A percentile compares a stretch with the other conserved stretches of the same genome.
phyloP scores from a whole-genome alignment of 2,797 vertebrate genomes.

The Tragelaphus eurycerus region DNA sequence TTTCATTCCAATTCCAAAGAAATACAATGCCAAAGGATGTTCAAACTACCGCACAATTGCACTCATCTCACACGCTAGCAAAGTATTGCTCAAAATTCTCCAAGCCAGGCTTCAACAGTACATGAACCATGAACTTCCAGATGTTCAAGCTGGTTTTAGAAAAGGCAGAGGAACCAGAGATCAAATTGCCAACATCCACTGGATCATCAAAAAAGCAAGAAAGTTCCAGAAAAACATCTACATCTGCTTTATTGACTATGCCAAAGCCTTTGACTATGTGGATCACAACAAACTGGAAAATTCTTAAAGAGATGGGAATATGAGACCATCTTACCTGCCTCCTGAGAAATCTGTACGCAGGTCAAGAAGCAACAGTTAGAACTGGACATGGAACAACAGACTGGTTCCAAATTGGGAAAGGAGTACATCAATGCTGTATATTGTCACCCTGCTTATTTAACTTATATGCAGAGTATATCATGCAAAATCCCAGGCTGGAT shows the following conservation, averaged over 20 bases:
- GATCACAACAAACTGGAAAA: background rate
- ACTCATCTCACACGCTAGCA: background rate
- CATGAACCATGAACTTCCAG: background rate
- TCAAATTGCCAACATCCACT: background rate
- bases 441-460: background rate
- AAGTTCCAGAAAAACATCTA: background rate
- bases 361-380: background rate
- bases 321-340: background rate
- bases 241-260: background rate
- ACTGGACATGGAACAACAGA: background rate
- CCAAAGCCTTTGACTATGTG: background rate
- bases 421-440: background rate
- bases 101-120: background rate
- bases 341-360: background rate
- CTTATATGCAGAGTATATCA: background rate
- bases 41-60: background rate
- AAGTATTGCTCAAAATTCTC: background rate
- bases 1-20: background rate
- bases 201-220: background rate
- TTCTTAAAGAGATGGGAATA: background rate
- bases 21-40: background rate
- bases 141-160: background rate
- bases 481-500: background rate
- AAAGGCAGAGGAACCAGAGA: background rate
- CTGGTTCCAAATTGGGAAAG: background rate